Evolutionary conservation across 2,113 vertebrate species (phyloP).

Genomic region (Eleginops maclovinus): DNA sequence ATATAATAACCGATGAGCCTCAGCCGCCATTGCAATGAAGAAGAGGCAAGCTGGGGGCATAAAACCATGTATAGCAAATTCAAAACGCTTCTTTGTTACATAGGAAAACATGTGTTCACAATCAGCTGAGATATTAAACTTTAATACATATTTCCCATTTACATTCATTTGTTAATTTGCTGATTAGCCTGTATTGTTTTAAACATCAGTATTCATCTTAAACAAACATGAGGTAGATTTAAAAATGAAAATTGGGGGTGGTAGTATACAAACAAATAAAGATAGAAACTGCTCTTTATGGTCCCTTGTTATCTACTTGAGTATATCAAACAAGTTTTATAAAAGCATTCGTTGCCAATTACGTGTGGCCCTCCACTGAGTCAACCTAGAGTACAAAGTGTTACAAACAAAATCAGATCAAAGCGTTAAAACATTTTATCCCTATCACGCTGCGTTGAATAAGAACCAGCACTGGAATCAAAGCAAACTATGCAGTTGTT

Average conservation of each 20-base stretch:
- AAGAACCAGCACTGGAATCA: conserved; percentile 56
- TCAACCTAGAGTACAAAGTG: conserved; percentile 25
- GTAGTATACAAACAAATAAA: not conserved
- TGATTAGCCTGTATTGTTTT: too few relatives aligned
- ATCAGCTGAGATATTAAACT: too few relatives aligned
- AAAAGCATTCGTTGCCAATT: conserved; percentile 35
- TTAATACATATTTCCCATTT: too few relatives aligned
- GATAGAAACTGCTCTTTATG: not conserved
- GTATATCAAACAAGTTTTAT: conserved; percentile 39
- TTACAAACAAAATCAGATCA: conserved; percentile 52
- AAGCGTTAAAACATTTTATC: conserved; percentile 50
- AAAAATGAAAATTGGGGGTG: too few relatives aligned
- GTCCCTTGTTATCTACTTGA: not conserved
- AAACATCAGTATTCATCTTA: too few relatives aligned
- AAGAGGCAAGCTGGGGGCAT: not conserved
- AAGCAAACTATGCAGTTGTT: conserved; percentile 30
- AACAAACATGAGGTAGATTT: too few relatives aligned
- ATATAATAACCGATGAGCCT: not conserved
- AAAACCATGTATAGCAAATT: not conserved
- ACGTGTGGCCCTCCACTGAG: conserved; percentile 34
- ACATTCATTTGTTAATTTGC: too few relatives aligned
- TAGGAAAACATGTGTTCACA: too few relatives aligned
- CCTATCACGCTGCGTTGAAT: conserved; percentile 46
- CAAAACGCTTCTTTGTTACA: not conserved
- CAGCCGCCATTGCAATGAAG: not conserved